Conservation (phyloP, 2,888 invertebrate species). For the Hypolimnas misippus region DNA sequence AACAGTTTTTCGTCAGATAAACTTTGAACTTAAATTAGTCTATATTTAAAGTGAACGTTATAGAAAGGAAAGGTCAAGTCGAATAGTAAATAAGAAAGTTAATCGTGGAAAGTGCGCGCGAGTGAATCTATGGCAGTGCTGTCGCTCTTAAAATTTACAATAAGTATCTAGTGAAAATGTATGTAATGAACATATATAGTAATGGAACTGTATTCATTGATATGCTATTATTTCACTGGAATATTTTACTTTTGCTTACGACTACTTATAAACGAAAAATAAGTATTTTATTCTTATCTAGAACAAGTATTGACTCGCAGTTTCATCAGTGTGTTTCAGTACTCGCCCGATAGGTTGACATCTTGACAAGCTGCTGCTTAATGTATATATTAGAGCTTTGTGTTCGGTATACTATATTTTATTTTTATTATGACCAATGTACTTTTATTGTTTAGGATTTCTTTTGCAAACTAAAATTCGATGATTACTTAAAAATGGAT, state of each 20-base stretch:
- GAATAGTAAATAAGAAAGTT: slow-evolving; percentile 81
- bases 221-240: background rate
- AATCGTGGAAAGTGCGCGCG: slow-evolving; percentile 80
- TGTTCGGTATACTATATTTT: too few relatives aligned
- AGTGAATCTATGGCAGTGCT: slow-evolving; percentile 67
- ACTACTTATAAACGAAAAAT: too few relatives aligned
- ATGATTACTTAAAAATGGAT: too few relatives aligned
- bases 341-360: too few relatives aligned
- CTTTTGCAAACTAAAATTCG: too few relatives aligned
- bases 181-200: slow-evolving; percentile 16
- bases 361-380: too few relatives aligned
- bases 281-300: too few relatives aligned
- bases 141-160: slow-evolving; percentile 33
- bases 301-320: too few relatives aligned
- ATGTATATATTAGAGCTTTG: too few relatives aligned
- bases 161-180: slow-evolving; percentile 28
- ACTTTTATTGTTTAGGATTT: too few relatives aligned
- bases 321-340: too few relatives aligned
- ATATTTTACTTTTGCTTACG: background rate
- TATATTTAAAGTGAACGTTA: slow-evolving; percentile 64
- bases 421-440: too few relatives aligned
- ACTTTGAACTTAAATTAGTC: slow-evolving; percentile 52
- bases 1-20: slow-evolving; percentile 3
- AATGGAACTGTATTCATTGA: background rate
- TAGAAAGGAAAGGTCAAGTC: slow-evolving; percentile 79